Base-by-base conservation (phyloP, 2,797 vertebrate species). In the Danio kyathit region DNA sequence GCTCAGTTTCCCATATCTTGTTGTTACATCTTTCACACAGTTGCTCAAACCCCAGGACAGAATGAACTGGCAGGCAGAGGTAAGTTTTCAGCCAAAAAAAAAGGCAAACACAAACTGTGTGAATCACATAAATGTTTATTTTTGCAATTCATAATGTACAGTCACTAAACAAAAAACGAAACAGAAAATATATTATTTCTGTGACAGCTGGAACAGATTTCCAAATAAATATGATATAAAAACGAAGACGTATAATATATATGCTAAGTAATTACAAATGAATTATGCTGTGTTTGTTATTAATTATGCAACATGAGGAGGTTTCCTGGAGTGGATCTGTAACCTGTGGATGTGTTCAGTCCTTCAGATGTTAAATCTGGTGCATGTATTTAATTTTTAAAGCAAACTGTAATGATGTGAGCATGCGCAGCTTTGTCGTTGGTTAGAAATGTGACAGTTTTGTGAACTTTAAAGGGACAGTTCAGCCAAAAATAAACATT, bases 91-190 rank as follows among this genome's bases (percentile, higher is more conserved):
- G 29, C 17, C n/a, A 43, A 75, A 46, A 64, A 64, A 41, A 76
- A 52, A 52, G 13, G 11, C 2, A 11, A 21, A 49, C 7, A 52
- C 8, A 12, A 46, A 21, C 49, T 21, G 14, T 40, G 44, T 51
- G 44, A 48, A 14, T 69, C 12, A 73, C 66, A 84, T 70, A 79
- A 59, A 87, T 82, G 13, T 70, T 81, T 84, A 48, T 69, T 85
- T 91, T 86, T 61, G 4, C 21, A 46, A 63, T 56, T 79, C 38
- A 44, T 38, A 63, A 88, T 80, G 85, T 85, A 90, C 86, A 87
- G 80, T 83, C 89, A 92, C 89, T 86, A 80, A 89, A 87, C 76
- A 76, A 69, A 81, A 82, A 80, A 82, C 16, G 61, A 61, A 84
- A 77, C 78, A 87, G 71, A 72, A 44, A 78, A 54, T 54, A 5